A percentile compares a stretch with the other conserved stretches of the same genome.
Conservation (phyloP, 2,888 invertebrate genomes). For the Thereva unica region DNA sequence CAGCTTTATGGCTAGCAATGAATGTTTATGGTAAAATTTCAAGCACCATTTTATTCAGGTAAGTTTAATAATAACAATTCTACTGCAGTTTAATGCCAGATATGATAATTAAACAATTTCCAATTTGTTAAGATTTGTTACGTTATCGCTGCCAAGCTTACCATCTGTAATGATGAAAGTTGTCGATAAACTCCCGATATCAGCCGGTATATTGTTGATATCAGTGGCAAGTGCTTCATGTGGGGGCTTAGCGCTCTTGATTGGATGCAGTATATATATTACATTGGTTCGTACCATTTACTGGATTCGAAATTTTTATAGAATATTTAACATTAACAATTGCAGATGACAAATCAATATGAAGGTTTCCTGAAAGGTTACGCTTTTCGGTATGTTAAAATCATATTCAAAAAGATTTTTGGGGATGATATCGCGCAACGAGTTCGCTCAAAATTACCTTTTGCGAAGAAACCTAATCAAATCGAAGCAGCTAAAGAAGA, state of each 20-base stretch:
- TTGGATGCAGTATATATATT: constrained; percentile 71
- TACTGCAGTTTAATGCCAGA: background rate
- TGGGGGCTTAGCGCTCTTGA: constrained; percentile 71
- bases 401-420: constrained; percentile 48
- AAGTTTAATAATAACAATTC: constrained; percentile 43
- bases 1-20: constrained; percentile 62
- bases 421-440: constrained; percentile 36
- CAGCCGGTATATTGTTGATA: constrained; percentile 68
- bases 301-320: background rate
- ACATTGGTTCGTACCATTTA: constrained; percentile 63
- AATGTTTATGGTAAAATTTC: constrained; percentile 72
- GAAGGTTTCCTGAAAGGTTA: constrained; percentile 69
- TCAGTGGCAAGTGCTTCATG: constrained; percentile 70
- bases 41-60: constrained; percentile 70
- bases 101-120: background rate
- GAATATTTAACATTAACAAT: constrained; percentile 38
- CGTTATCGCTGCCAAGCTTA: constrained; percentile 44
- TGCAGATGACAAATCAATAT: constrained; percentile 69
- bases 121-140: constrained; percentile 58
- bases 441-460: background rate
- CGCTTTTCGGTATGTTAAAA: constrained; percentile 58
- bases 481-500: background rate
- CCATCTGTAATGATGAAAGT: constrained; percentile 64
- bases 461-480: constrained; percentile 6
- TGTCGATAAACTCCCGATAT: constrained; percentile 70